Percentiles rank a stretch among this genome's conserved stretches.
These are phyloP conservation scores for Andricus quercusramuli DNA, from an alignment of 2,888 invertebrate genomes.

Conservation along the genomic window DNA sequence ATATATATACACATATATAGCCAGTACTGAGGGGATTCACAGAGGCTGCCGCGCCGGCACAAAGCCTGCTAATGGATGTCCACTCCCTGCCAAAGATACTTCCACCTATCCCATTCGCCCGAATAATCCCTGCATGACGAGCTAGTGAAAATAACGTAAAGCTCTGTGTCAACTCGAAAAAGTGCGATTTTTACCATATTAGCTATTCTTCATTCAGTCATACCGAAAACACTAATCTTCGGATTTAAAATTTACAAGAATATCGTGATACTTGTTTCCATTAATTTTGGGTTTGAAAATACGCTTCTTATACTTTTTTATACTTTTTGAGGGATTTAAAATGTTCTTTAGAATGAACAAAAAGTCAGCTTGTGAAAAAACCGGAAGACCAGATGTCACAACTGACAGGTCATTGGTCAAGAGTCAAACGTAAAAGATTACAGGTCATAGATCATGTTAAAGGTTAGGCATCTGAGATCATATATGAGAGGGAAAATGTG, in stretches of 20 bases:
- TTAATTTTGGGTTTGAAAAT: background rate
- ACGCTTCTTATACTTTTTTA: background rate
- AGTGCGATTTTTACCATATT: constrained; percentile 15
- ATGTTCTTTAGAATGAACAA: no score
- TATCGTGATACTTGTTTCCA: background rate
- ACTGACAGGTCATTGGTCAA: no score
- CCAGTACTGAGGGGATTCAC: constrained; percentile 55
- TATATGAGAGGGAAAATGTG: no score
- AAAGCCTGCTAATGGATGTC: constrained; percentile 78
- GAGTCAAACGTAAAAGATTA: no score
- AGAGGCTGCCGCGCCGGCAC: constrained; percentile 62
- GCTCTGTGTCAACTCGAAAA: constrained; percentile 24
- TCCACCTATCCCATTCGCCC: constrained; percentile 66
- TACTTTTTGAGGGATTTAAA: no score
- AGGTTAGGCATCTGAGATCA: no score
- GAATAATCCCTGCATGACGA: constrained; percentile 58
- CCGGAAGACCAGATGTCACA: no score
- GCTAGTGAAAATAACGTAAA: constrained; percentile 46
- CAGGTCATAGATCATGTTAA: no score
- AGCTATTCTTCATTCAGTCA: constrained; percentile 8
- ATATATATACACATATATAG: constrained; percentile 51
- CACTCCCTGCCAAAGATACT: constrained; percentile 76
- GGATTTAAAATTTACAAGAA: background rate
- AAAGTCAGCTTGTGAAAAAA: no score
- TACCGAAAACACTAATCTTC: background rate